These are phyloP conservation scores for roundworm (Caenorhabditis elegans) DNA, from an alignment of 1,140 invertebrate genomes.

Conservation along the genomic window WBcel235 BX284602.5:11147501-11148000, in stretches of 20 bases:
- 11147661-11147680: slow-evolving; percentile 53
- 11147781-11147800: slow-evolving; percentile 80
- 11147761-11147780: slow-evolving; percentile 78
- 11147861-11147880: slow-evolving; percentile 74
- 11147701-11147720: slow-evolving; percentile 61
- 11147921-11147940: too few relatives aligned
- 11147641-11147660: background rate
- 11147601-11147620: background rate
- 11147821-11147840: slow-evolving; percentile 81
- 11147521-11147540: slow-evolving; percentile 48
- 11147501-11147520: slow-evolving; percentile 10
- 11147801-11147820: slow-evolving; percentile 78
- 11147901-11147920: too few relatives aligned
- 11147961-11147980: too few relatives aligned
- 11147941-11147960: too few relatives aligned
- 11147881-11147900: background rate
- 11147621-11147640: background rate
- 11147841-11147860: slow-evolving; percentile 78
- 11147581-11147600: background rate
- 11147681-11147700: slow-evolving; percentile 58
- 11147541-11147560: slow-evolving; percentile 62
- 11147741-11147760: slow-evolving; percentile 77
- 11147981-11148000: too few relatives aligned
- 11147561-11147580: slow-evolving; percentile 55
- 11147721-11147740: slow-evolving; percentile 63